These are phyloP conservation scores for Ophion ventricosus DNA, from an alignment of 2,888 invertebrate genomes.

Conservation along the genomic window DNA sequence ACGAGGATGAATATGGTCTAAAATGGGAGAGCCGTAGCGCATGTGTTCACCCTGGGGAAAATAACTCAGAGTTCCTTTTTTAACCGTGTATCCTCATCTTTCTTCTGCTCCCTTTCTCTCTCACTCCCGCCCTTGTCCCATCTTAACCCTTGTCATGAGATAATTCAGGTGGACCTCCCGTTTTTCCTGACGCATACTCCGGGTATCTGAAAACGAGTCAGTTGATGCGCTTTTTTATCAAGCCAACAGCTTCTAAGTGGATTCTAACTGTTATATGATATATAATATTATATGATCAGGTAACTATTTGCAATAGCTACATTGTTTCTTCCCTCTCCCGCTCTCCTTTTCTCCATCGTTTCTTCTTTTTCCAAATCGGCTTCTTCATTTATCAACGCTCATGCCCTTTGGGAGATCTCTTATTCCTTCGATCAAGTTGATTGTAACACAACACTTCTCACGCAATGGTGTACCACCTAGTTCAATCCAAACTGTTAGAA, in stretches of 20 bases:
- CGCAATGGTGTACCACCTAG: neutral
- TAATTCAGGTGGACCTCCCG: no score
- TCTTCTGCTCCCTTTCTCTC: neutral
- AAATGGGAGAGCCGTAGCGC: conserved; percentile 28
- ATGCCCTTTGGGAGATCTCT: neutral
- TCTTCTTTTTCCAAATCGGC: no score
- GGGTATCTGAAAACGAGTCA: no score
- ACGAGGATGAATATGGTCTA: conserved; percentile 21
- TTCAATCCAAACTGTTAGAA: neutral
- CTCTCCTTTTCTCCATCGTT: no score
- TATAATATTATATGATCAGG: no score
- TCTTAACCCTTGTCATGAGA: neutral
- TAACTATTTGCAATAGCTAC: no score
- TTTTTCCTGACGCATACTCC: no score
- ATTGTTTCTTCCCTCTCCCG: no score
- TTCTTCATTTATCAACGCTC: neutral
- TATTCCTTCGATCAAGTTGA: neutral
- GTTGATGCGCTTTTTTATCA: no score
- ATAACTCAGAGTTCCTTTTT: conserved; percentile 40
- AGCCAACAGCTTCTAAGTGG: no score
- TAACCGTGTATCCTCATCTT: neutral
- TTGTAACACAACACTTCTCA: neutral
- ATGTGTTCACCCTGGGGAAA: conserved; percentile 20
- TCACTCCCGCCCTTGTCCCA: neutral
- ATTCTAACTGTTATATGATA: no score